Percentiles rank a stretch among this genome's conserved stretches.
Conservation (phyloP, 1,140 invertebrate genomes). For the Phymastichus coffea region DNA sequence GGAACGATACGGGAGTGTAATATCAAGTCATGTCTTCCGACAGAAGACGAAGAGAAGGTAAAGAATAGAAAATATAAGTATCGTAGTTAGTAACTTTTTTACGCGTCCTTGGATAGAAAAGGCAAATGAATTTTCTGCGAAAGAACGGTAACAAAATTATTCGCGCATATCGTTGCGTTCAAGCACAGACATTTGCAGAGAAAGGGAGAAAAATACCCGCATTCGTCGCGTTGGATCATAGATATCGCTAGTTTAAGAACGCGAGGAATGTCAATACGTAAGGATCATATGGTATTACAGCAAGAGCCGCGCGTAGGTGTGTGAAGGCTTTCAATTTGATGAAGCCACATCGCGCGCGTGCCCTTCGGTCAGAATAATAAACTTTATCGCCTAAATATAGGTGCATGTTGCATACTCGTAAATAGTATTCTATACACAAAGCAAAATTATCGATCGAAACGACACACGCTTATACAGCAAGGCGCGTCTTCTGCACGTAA, state of each 20-base stretch:
- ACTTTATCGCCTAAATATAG: constrained; percentile 10
- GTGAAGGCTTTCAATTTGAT: constrained; percentile 14
- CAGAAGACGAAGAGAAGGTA: not conserved
- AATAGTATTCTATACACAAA: too few species aligned
- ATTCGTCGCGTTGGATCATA: constrained; percentile 21
- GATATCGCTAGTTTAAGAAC: constrained; percentile 21
- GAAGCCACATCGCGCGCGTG: too few species aligned
- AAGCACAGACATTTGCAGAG: constrained; percentile 26
- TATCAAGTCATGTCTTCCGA: constrained; percentile 6
- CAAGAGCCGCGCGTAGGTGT: not conserved
- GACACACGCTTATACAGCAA: too few species aligned
- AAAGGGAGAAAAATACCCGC: too few species aligned
- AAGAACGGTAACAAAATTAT: not conserved
- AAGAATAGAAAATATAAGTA: not conserved
- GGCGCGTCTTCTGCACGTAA: too few species aligned
- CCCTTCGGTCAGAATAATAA: constrained; percentile 27
- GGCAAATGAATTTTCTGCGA: not conserved
- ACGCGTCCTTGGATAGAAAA: not conserved
- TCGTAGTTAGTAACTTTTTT: constrained; percentile 21
- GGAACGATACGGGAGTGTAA: constrained; percentile 33
- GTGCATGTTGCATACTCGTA: constrained; percentile 9
- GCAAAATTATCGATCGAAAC: too few species aligned
- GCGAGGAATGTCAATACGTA: constrained; percentile 14
- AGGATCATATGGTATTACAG: not conserved
- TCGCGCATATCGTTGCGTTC: not conserved